phyloP scores from a whole-genome alignment of 2,797 vertebrate genomes.

The Crocodylus rhombifer region DNA sequence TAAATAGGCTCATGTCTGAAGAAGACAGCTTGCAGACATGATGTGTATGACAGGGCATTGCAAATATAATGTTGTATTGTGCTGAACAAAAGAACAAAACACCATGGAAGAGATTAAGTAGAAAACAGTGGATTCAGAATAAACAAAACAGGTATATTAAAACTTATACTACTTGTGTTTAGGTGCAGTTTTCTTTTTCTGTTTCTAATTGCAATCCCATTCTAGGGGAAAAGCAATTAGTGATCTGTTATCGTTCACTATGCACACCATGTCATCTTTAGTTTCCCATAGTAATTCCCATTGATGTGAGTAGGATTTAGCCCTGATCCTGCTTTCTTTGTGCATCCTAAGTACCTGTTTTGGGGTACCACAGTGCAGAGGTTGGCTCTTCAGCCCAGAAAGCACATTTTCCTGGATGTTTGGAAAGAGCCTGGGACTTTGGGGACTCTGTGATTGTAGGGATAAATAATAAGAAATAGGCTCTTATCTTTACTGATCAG shows the following conservation, averaged over 20 bases:
- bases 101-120: neutral
- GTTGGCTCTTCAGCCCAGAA: neutral
- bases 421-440: neutral
- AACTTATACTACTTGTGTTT: slow-evolving; percentile 38
- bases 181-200: slow-evolving; percentile 38
- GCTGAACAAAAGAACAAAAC: slow-evolving; percentile 40
- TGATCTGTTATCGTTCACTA: slow-evolving; percentile 42
- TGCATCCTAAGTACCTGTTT: slow-evolving; percentile 7
- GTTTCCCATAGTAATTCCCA: slow-evolving; percentile 63
- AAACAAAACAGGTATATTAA: slow-evolving; percentile 21
- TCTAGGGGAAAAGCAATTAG: slow-evolving; percentile 56
- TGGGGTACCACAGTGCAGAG: neutral
- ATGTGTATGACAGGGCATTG: slow-evolving; percentile 72
- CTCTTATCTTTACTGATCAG: accelerated
- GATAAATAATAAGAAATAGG: neutral
- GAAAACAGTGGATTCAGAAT: slow-evolving; percentile 68
- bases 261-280: slow-evolving; percentile 9
- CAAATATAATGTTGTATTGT: slow-evolving; percentile 49
- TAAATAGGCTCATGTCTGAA: slow-evolving; percentile 76
- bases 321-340: slow-evolving; percentile 5
- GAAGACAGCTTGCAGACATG: slow-evolving; percentile 77
- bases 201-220: slow-evolving; percentile 59
- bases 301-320: neutral
- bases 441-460: neutral
- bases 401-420: neutral